These are phyloP conservation scores for Apeltes quadracus DNA, from an alignment of 2,113 vertebrate genomes.

Conservation along the genomic window DNA sequence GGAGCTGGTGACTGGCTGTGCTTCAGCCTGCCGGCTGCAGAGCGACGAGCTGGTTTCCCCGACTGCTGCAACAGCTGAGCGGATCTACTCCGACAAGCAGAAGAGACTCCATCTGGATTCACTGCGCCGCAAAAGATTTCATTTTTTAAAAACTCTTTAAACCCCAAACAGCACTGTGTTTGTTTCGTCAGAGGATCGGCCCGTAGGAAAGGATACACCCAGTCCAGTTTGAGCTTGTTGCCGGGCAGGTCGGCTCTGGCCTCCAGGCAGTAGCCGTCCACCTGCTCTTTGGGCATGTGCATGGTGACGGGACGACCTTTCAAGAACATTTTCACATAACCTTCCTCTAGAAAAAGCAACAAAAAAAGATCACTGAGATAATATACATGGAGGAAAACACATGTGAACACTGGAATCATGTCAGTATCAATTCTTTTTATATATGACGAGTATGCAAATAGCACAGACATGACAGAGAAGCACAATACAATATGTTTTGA, in stretches of 20 bases:
- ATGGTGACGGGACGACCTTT: constrained; percentile 97
- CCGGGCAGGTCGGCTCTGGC: constrained; percentile 89
- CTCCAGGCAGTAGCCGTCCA: constrained; percentile 93
- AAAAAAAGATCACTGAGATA: constrained; percentile 57
- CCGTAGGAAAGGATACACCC: constrained; percentile 96
- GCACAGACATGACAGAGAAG: constrained; percentile 18
- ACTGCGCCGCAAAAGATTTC: constrained; percentile 1
- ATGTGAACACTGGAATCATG: neutral
- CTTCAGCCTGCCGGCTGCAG: constrained; percentile 43
- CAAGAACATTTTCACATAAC: constrained; percentile 99
- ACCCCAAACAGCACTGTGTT: neutral
- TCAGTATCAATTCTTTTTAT: neutral
- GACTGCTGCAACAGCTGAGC: constrained; percentile 33
- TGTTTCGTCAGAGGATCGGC: too few species aligned
- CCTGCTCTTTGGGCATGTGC: constrained; percentile 96
- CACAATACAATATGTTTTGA: neutral
- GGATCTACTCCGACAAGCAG: constrained; percentile 42
- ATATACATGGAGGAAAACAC: neutral
- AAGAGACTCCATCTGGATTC: constrained; percentile 20
- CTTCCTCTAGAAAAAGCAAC: constrained; percentile 91
- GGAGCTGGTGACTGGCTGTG: constrained; percentile 51
- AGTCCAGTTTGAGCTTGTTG: constrained; percentile 95
- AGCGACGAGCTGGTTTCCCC: constrained; percentile 15
- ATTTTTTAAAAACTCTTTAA: constrained; percentile 19
- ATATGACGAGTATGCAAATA: neutral